These are phyloP conservation scores for Nycteola revayana DNA, from an alignment of 2,888 invertebrate genomes.

Conservation along the genomic window DNA sequence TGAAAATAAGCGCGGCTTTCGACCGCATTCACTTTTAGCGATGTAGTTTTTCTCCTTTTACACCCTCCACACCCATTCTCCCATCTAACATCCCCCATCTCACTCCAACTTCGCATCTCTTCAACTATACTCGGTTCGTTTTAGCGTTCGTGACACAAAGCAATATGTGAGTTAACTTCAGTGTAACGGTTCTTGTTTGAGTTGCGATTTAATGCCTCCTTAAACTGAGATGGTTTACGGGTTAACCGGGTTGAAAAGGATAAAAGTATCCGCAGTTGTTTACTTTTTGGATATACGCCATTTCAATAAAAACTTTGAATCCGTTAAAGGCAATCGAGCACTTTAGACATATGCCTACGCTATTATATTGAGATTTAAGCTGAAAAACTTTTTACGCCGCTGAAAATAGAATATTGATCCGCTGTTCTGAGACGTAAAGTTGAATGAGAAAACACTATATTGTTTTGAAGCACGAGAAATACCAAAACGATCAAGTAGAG, in stretches of 20 bases:
- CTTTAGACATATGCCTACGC: slow-evolving; percentile 39
- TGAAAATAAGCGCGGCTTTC: slow-evolving; percentile 80
- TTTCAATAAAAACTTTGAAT: slow-evolving; percentile 72
- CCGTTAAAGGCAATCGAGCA: slow-evolving; percentile 57
- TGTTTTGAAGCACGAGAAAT: no score
- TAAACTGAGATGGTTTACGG: slow-evolving; percentile 82
- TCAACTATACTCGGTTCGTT: slow-evolving; percentile 66
- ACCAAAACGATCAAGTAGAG: no score
- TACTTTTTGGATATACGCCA: slow-evolving; percentile 68
- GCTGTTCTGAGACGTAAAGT: no score
- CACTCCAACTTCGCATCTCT: slow-evolving; percentile 60
- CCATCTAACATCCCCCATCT: slow-evolving; percentile 63
- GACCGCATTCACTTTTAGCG: slow-evolving; percentile 82
- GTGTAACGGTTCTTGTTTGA: slow-evolving; percentile 81
- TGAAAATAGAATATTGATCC: slow-evolving; percentile 38
- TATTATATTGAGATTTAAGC: slow-evolving; percentile 37
- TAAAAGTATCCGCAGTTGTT: slow-evolving; percentile 73
- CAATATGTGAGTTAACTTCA: slow-evolving; percentile 82
- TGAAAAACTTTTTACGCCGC: slow-evolving; percentile 32
- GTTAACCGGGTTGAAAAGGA: slow-evolving; percentile 77
- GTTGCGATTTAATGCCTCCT: slow-evolving; percentile 82
- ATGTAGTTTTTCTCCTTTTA: slow-evolving; percentile 81
- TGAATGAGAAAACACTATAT: no score
- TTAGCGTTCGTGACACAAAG: slow-evolving; percentile 81
- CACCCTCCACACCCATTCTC: slow-evolving; percentile 76